Conservation (phyloP, 2,888 invertebrate species). For the Plagodis pulveraria region DNA sequence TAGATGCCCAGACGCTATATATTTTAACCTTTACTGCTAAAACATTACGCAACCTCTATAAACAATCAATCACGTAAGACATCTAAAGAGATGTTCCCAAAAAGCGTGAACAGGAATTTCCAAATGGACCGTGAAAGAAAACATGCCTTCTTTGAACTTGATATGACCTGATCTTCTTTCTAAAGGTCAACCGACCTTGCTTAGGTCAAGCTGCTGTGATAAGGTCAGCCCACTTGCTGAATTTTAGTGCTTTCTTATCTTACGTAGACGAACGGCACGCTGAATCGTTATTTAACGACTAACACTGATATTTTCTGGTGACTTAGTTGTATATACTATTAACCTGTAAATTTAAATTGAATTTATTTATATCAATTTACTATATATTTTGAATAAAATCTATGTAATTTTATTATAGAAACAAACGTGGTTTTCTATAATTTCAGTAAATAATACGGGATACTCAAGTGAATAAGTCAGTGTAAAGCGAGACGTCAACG, state of each 20-base stretch:
- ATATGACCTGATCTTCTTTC: conserved; percentile 14
- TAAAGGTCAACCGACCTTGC: conserved; percentile 13
- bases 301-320: conserved; percentile 9
- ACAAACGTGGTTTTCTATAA: too few relatives aligned
- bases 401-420: too few relatives aligned
- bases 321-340: too few relatives aligned
- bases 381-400: too few relatives aligned
- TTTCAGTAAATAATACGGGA: too few relatives aligned
- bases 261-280: conserved; percentile 8
- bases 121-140: conserved; percentile 21
- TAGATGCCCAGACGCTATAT: too few relatives aligned
- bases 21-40: too few relatives aligned
- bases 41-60: too few relatives aligned
- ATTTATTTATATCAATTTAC: too few relatives aligned
- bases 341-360: too few relatives aligned
- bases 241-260: conserved; percentile 22
- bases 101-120: conserved; percentile 11
- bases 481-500: too few relatives aligned
- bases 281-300: conserved; percentile 19
- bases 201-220: conserved; percentile 4
- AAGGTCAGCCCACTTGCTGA: background rate
- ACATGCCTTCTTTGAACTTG: conserved; percentile 14
- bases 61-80: conserved; percentile 1
- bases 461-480: too few relatives aligned
- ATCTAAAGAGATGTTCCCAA: conserved; percentile 6